Base-by-base conservation (phyloP, 2,888 invertebrate genomes). In the Reticulitermes lucifugus region DNA sequence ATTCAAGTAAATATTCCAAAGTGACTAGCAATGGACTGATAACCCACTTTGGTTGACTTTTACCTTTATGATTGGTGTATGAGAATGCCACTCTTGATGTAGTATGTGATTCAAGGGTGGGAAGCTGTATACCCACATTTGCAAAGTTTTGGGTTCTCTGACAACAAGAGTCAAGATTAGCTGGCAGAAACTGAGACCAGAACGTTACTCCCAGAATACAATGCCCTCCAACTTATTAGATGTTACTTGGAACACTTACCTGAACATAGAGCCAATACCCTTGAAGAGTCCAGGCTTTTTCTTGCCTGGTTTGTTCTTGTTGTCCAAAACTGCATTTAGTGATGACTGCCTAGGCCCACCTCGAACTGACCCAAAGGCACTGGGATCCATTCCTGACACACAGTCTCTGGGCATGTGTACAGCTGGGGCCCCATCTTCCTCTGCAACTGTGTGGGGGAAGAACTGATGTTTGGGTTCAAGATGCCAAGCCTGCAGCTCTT, bases 201-300 rank as follows among this genome's bases (percentile, higher is more conserved):
- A 18, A 18, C 18, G 2, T 2, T 18, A 55, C 4, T 55, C 18
- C 55, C 18, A 14, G 55, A 55, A 55, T 55, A 55, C 55, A 14
- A 18, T 18, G 12, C 5, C 55, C 55, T 55, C 55, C 14, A 14
- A 55, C 18, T 55, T 18, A 55, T 18, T 18, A 55, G 18, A 55
- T 55, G 55, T 55, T 18, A 55, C 55, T 18, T 55, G 55, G 18
- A 55, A 14, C 55, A 55, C 88, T 89, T 90, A 95, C 95, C 95
- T 93, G 90, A 96, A 95, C 95, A 96, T 95, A 18, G 94, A 95
- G 18, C 95, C 95, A 83, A 96, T 92, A 14, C 96, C 96, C 90
- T 96, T 96, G 82, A 98, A 92, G 51, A 97, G 91, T 2, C 97
- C 95, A 0, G 95, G 94, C 89, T 96, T 96, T 90, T 96, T 96